Base-by-base conservation (phyloP, 2,888 invertebrate genomes). In the Nomada lathburiana region DNA sequence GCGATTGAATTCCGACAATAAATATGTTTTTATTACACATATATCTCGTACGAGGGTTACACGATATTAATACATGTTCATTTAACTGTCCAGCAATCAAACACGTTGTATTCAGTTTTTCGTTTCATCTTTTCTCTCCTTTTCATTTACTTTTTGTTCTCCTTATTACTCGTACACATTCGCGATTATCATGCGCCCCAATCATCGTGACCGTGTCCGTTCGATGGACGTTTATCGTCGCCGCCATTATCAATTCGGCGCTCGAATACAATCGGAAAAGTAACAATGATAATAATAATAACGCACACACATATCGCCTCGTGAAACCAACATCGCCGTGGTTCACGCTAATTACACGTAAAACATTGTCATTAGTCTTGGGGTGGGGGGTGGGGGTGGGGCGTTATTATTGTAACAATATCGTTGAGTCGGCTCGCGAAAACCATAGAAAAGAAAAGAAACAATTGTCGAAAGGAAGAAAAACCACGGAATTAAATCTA, bases 51-150 rank as follows among this genome's bases (percentile, higher is more conserved):
- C 92, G 92, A 93, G 93, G 93, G 91, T 94, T 94, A 94, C 93
- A 93, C 92, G 92, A 93, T 94, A 93, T 93, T 93, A 93, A 93
- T 93, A 94, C 93, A 94, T 93, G 92, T 92, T 93, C 91, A 93
- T 94, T 94, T 92, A 94, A 94, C 93, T 94, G 94, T 93, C 94
- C 94, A 93, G 94, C 94, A 94, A 94, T 94, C 93, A 94, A 94
- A 93, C 92, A 93, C 93, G 90, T 92, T 92, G 92, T 93, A 92
- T 92, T 91, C 60, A 52, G 47, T 90, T 88, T 81, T 84, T 29
- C 29, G 44, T 65, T 73, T 65, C 47, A 57, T 57, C 26, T 23
- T 70, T 29, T 20, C 23, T 42, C 36, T 23, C 18, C 42, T 62
- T 36, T 70, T 60, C 36, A 29, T 42, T 52, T 36, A 2, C 23